These are phyloP conservation scores for Pionites leucogaster DNA, from an alignment of 2,113 vertebrate genomes.

Conservation along the genomic window DNA sequence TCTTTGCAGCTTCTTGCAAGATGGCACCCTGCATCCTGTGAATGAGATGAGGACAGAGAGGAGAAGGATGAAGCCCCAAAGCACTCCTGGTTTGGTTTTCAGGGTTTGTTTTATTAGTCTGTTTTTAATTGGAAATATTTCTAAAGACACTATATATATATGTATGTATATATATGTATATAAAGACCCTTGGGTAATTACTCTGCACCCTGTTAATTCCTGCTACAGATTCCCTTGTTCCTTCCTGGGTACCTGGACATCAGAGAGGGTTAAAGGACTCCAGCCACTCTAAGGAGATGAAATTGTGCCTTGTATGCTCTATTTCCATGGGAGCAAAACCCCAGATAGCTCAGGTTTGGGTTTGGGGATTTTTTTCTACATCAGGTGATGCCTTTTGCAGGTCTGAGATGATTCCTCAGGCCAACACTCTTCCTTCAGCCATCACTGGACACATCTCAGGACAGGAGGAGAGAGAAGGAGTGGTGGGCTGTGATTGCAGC, in stretches of 20 bases:
- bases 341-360: background rate
- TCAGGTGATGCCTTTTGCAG: background rate
- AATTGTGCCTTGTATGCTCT: background rate
- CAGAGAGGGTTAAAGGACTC: background rate
- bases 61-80: background rate
- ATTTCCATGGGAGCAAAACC: background rate
- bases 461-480: background rate
- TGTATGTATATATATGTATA: no score
- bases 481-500: background rate
- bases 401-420: accelerated
- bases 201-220: background rate
- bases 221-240: background rate
- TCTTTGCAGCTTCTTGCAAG: background rate
- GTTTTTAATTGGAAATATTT: background rate
- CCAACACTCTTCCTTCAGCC: background rate
- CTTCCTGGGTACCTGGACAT: background rate
- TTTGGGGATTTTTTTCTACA: background rate
- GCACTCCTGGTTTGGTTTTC: background rate
- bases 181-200: background rate
- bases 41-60: background rate
- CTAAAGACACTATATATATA: background rate
- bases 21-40: background rate
- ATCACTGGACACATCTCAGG: accelerated
- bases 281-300: background rate
- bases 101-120: background rate